Percentiles rank a stretch among this genome's conserved stretches.
Conservation (phyloP, 2,888 invertebrate genomes). For the Tipula confusa region DNA sequence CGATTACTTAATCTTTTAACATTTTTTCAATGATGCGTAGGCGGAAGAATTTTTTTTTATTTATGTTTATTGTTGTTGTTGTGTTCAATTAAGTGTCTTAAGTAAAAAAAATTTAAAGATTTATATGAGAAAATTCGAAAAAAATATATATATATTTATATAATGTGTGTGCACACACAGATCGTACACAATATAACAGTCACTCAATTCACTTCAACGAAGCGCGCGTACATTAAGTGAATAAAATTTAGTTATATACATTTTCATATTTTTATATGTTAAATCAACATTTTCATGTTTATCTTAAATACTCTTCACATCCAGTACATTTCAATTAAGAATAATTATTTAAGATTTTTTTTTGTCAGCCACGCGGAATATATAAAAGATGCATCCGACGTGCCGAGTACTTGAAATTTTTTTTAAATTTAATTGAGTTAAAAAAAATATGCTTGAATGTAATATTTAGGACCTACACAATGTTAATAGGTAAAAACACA, state of each 20-base stretch:
- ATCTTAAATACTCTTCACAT: neutral
- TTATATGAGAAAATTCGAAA: neutral
- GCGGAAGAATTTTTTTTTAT: neutral
- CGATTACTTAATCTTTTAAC: constrained; percentile 1
- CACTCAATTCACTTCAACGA: neutral
- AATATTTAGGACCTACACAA: neutral
- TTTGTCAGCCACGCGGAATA: neutral
- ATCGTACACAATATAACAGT: too few species aligned
- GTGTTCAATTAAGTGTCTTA: neutral
- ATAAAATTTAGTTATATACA: neutral
- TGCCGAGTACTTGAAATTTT: neutral
- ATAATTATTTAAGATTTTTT: neutral
- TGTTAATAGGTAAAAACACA: too few species aligned
- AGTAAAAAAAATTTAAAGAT: neutral
- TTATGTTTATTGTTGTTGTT: neutral
- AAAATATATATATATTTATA: neutral
- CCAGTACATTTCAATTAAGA: neutral
- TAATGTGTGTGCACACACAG: neutral
- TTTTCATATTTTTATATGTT: neutral
- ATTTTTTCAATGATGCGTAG: constrained; percentile 20
- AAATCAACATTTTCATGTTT: neutral
- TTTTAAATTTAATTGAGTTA: too few species aligned
- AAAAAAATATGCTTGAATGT: neutral
- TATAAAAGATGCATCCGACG: neutral
- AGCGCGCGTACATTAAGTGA: neutral